Evolutionary conservation across 2,797 vertebrate genomes (phyloP), one percentile per base, ranked within the genome.

Genomic region (Labeo calbasu): DNA sequence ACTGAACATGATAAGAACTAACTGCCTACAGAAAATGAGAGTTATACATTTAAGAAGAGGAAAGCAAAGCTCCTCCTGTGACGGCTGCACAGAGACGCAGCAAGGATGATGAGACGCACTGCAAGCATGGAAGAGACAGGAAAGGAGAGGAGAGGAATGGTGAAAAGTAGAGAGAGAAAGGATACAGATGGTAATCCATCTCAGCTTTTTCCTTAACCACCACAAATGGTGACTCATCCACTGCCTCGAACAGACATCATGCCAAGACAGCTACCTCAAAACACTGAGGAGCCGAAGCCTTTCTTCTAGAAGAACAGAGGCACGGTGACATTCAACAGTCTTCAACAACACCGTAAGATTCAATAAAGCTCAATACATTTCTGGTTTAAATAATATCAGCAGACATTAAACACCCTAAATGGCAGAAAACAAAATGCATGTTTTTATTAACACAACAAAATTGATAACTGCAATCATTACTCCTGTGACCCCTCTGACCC

Each of bases 171-270:
- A 48, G 13, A 23, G 51, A 83, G 75, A 72, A 77, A 83, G 50
- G 19, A 12, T 77, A 83, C 36, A 77, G 75, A 68, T 77, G 76
- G 53, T 78, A 78, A 78, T 57, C 59, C 73, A 69, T 77, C 63
- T 79, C 11, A 65, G 51, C 69, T 82, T 87, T 84, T 85, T 77
- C 72, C 73, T 55, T 79, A 48, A 87, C 79, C 79, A 82, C 51
- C 83, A 86, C 81, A 87, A 82, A 88, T 72, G 79, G 86, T 89
- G 87, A 88, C 77, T 88, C 87, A 89, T 83, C 50, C 70, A 76
- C 78, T 59, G 70, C 75, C 73, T 46, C 63, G 55, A 55, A 80
- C 80, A 80, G 65, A 72, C 81, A 79, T 51, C 77, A 79, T 73
- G 61, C 70, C 69, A 85, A 79, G 79, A 79, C 28, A 57, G 46